Base-by-base conservation (phyloP, 1,140 invertebrate species). In the Euura saliciscinereae region DNA sequence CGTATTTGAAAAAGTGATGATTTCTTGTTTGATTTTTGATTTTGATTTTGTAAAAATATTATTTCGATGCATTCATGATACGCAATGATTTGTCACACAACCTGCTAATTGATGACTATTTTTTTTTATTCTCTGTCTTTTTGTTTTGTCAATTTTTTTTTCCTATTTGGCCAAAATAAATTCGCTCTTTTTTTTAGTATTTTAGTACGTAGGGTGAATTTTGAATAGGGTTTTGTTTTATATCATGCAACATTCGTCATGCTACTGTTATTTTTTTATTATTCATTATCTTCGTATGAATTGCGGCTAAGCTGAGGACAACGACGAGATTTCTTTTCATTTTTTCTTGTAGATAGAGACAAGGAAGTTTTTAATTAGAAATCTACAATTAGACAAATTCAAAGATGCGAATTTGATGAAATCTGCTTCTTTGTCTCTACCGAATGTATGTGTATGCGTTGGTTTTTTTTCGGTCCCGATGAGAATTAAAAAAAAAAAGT, bases 71-170 rank as follows among this genome's bases (percentile, higher is more conserved):
- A 28, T 28, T 28, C 28, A 28, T 28, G 28, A 28, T 59, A 11
- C 51, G 13, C 51, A 59, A 59, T 59, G 51, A 59, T 59, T 59
- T 59, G 51, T 8, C 51, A 59, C 51, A 59, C 51, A 59, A 59
- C 51, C 51, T 59, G 51, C 3, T 28, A 59, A 4, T 59, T 59
- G 51, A 59, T 59, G 51, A 28, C 28, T n/a, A n/a, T 28, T 28
- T 28, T 28, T 28, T 59, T 28, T 28, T 28, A 28, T 28, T 28
- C 28, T 28, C 28, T 28, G 28, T 28, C 28, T 28, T 28, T 28
- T 28, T 28, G 28, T 0, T 28, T 28, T 28, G 28, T 1, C 28
- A 59, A 59, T 3, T 59, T 6, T 59, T 59, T 59, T 59, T 59
- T 59, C 6, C 6, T n/a, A 0, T n/a, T 59, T 59, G 10, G 10